These are phyloP conservation scores for Idris sp. DNA, from an alignment of 1,140 invertebrate genomes.

Conservation along the genomic window DNA sequence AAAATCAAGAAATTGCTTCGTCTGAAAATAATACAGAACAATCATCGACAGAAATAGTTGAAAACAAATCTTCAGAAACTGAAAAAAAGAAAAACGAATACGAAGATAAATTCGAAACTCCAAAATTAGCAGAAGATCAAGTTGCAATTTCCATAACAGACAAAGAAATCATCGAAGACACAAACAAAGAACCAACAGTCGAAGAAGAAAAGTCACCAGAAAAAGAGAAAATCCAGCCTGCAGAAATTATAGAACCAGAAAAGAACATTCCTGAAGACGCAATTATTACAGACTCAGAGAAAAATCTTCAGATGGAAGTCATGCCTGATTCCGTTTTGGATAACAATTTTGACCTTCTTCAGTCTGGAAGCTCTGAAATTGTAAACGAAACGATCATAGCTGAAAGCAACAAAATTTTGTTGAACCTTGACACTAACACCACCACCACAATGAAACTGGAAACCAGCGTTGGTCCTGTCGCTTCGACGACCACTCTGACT, in stretches of 20 bases:
- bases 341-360: constrained; percentile 67
- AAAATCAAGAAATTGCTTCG: neutral
- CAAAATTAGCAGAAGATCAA: neutral
- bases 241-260: constrained; percentile 9
- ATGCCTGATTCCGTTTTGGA: constrained; percentile 57
- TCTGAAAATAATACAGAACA: neutral
- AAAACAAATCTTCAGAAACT: constrained; percentile 6
- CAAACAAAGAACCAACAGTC: constrained; percentile 1
- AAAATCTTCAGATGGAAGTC: constrained; percentile 50
- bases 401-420: constrained; percentile 72
- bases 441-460: constrained; percentile 75
- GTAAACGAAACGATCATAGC: constrained; percentile 50
- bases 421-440: constrained; percentile 77
- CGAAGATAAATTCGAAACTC: constrained; percentile 1
- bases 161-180: constrained; percentile 8
- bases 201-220: constrained; percentile 23
- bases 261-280: constrained; percentile 22
- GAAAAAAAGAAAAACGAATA: constrained; percentile 34
- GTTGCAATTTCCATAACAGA: too few species aligned
- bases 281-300: constrained; percentile 4
- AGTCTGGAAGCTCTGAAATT: constrained; percentile 58
- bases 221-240: constrained; percentile 50
- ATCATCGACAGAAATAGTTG: constrained; percentile 10
- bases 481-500: constrained; percentile 5
- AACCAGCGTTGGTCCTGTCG: constrained; percentile 9